Evolutionary conservation across 2,797 vertebrate species (phyloP).

Genomic region (Fratercula arctica): DNA sequence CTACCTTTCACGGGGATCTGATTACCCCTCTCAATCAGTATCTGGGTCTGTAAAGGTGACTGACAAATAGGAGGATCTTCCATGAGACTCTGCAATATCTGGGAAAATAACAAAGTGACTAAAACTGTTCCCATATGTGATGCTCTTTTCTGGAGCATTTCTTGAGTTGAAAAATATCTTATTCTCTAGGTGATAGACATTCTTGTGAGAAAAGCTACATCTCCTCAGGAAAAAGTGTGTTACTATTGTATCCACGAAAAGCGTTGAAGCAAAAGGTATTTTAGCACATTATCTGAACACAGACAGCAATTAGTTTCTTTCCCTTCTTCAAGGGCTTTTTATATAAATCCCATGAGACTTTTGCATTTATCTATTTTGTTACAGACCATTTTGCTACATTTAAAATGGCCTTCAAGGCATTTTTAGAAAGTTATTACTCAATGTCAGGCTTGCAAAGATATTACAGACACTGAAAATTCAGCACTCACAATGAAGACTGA

Average conservation of each 20-base stretch:
- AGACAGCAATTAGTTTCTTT: background rate
- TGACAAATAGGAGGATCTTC: background rate
- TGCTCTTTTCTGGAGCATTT: background rate
- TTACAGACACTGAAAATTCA: background rate
- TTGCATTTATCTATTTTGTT: slow-evolving; percentile 18
- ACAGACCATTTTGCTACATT: background rate
- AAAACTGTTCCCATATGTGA: background rate
- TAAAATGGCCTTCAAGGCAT: background rate
- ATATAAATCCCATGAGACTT: background rate
- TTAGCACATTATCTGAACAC: background rate
- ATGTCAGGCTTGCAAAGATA: background rate
- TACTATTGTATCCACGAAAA: background rate
- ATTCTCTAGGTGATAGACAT: background rate
- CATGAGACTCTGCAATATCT: background rate
- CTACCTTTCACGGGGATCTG: background rate
- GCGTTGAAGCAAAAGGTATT: background rate
- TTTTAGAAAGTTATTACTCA: slow-evolving; percentile 30
- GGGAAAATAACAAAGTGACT: background rate
- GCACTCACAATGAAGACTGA: background rate
- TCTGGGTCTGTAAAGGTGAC: background rate
- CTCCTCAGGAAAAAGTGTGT: background rate
- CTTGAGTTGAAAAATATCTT: background rate
- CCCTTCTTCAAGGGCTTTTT: background rate
- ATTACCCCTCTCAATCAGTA: background rate
- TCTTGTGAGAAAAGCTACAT: background rate